A percentile compares a stretch with the other conserved stretches of the same genome.
Evolutionary conservation across 2,113 vertebrate genomes (phyloP).

Genomic region (Hemiscyllium ocellatum): DNA sequence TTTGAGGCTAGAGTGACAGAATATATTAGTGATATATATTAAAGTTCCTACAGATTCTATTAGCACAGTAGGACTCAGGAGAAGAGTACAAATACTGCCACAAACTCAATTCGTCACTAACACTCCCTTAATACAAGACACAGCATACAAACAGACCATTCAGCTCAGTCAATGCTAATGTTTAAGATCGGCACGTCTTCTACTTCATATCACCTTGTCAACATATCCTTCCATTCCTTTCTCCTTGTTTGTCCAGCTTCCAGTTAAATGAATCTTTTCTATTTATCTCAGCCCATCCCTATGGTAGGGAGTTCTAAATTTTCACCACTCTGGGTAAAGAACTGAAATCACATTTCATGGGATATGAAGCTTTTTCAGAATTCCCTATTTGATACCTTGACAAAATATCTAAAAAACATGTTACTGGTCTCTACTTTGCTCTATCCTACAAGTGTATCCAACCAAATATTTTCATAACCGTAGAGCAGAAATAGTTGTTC

Average conservation of each 20-base stretch:
- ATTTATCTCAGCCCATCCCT: not conserved
- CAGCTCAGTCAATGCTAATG: not conserved
- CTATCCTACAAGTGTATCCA: not conserved
- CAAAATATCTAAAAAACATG: not conserved
- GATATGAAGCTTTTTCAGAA: not conserved
- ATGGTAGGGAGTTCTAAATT: not conserved
- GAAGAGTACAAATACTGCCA: not conserved
- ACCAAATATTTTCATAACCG: not conserved
- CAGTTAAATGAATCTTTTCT: not conserved
- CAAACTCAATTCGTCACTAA: not conserved
- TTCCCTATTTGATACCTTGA: not conserved
- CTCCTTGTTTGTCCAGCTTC: not conserved
- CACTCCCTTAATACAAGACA: not conserved
- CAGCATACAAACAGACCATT: not conserved
- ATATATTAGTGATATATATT: not conserved
- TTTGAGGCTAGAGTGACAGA: not conserved
- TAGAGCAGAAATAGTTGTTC: not conserved
- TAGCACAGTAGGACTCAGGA: not conserved
- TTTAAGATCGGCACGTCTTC: not conserved
- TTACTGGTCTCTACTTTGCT: not conserved
- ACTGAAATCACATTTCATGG: not conserved
- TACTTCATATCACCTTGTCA: not conserved
- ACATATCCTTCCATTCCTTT: not conserved
- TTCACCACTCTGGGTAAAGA: not conserved
- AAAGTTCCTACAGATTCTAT: not conserved